phyloP scores from a whole-genome alignment of 2,888 invertebrate genomes.

The Ophioninae sp. region DNA sequence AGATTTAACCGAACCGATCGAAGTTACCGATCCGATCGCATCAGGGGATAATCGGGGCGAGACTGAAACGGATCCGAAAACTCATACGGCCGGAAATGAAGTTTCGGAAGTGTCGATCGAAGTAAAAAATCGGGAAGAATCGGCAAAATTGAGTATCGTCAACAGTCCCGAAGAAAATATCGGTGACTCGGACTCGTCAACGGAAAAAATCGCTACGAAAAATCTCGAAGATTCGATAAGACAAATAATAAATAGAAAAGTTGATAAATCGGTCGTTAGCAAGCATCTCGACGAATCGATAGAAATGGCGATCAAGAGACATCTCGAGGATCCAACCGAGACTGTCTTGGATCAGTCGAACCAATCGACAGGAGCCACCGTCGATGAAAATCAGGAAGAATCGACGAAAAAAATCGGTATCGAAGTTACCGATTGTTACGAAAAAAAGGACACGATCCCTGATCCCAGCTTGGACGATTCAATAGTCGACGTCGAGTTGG shows the following conservation, averaged over 20 bases:
- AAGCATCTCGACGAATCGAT: slow-evolving; percentile 29
- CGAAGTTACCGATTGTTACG: background rate
- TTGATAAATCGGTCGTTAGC: slow-evolving; percentile 22
- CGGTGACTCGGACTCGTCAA: background rate
- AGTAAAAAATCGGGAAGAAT: slow-evolving; percentile 35
- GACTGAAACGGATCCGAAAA: background rate
- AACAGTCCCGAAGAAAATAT: slow-evolving; percentile 24
- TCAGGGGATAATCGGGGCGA: background rate
- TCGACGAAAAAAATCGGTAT: background rate
- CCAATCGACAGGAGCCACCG: background rate
- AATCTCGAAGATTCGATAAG: slow-evolving; percentile 33
- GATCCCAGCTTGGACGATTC: background rate
- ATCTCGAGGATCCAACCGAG: slow-evolving; percentile 42
- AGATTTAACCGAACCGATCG: background rate
- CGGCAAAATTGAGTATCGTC: background rate
- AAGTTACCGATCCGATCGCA: background rate
- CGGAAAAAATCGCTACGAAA: slow-evolving; percentile 22
- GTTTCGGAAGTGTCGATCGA: slow-evolving; percentile 21
- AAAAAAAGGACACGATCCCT: background rate
- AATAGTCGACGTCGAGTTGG: background rate
- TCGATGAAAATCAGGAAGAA: slow-evolving; percentile 4
- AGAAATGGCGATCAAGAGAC: slow-evolving; percentile 26
- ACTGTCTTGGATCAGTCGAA: background rate
- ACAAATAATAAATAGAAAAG: slow-evolving; percentile 12
- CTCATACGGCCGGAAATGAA: slow-evolving; percentile 12